Evolutionary conservation across 1,140 invertebrate species (phyloP).

Genomic region (Tetraneura akinire): DNA sequence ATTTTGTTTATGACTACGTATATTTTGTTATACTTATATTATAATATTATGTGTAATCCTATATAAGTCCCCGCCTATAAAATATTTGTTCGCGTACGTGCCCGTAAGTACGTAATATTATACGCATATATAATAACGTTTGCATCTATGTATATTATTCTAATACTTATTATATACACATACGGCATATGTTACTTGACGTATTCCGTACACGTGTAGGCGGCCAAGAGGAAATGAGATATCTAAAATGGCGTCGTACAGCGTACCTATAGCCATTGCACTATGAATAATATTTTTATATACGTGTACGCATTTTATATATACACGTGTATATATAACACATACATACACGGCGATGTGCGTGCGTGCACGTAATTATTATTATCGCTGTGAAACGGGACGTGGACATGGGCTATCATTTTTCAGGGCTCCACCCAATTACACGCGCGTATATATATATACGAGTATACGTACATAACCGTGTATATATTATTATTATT

Average conservation of each 20-base stretch:
- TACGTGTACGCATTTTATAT: not conserved
- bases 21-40: not conserved
- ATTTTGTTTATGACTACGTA: too few species aligned
- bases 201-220: not conserved
- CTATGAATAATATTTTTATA: too few species aligned
- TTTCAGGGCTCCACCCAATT: slow-evolving; percentile 36
- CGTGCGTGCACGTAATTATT: slow-evolving; percentile 32
- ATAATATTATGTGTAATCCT: not conserved
- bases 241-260: slow-evolving; percentile 44
- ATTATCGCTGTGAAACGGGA: slow-evolving; percentile 14
- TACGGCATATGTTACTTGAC: not conserved
- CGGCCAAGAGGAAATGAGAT: slow-evolving; percentile 39
- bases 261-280: not conserved
- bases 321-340: not conserved
- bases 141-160: not conserved
- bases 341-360: not conserved
- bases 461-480: not conserved
- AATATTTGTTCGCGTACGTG: not conserved
- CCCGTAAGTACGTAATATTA: not conserved
- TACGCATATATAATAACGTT: not conserved
- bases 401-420: slow-evolving; percentile 30
- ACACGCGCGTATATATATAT: not conserved
- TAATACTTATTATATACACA: not conserved
- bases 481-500: too few species aligned
- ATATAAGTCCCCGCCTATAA: not conserved